Conservation (phyloP, 2,797 vertebrate genomes). For the Miichthys miiuy region DNA sequence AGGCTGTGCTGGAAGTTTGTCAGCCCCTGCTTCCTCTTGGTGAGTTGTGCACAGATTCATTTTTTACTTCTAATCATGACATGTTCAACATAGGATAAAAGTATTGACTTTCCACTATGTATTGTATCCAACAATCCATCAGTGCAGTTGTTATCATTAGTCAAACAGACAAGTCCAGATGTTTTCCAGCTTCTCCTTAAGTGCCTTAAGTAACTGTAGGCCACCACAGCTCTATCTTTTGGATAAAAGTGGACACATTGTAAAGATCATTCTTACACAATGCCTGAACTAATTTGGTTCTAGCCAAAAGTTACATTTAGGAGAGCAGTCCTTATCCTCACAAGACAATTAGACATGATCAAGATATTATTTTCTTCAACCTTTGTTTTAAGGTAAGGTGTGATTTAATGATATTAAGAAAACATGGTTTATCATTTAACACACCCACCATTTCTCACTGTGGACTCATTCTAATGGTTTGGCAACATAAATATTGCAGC, state of each 20-base stretch:
- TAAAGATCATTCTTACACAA: background rate
- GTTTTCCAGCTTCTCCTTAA: background rate
- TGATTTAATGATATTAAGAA: background rate
- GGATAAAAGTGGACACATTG: too few relatives aligned
- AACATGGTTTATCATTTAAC: background rate
- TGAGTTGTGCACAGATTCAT: conserved; percentile 64
- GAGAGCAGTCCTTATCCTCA: background rate
- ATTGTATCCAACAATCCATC: background rate
- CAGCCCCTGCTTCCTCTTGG: conserved; percentile 94
- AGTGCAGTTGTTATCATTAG: background rate
- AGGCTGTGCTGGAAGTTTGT: conserved; percentile 95
- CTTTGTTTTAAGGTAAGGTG: background rate
- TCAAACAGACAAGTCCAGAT: background rate
- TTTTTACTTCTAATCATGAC: background rate
- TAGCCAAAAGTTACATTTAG: background rate
- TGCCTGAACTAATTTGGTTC: background rate
- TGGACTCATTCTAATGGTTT: background rate
- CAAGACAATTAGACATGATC: background rate
- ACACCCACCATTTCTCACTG: background rate
- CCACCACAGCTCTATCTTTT: background rate
- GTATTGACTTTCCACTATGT: background rate
- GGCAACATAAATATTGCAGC: background rate
- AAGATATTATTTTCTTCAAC: background rate
- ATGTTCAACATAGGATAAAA: background rate
- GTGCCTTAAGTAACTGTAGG: background rate